Percentiles rank a stretch among this genome's conserved stretches.
These are phyloP conservation scores for Oreonectes daqikongensis DNA, from an alignment of 2,797 vertebrate genomes.

Conservation along the genomic window DNA sequence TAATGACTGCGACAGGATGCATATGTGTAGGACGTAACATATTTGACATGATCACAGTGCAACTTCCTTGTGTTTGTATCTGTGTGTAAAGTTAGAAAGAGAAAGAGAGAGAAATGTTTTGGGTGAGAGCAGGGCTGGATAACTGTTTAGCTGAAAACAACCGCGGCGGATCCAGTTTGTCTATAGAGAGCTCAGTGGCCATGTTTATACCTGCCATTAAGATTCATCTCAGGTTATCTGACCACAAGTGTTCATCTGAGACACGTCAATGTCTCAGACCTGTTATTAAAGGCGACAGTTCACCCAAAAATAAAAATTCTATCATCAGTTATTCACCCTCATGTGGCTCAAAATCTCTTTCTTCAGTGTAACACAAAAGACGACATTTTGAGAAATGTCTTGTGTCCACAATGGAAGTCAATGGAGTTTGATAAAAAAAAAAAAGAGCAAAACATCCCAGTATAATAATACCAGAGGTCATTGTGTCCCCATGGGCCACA, in stretches of 20 bases:
- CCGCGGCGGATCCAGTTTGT: conserved; percentile 36
- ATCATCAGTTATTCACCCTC: too few species aligned
- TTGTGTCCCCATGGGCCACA: conserved; percentile 17
- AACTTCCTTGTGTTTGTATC: conserved; percentile 11
- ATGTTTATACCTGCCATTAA: background rate
- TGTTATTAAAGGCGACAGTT: too few species aligned
- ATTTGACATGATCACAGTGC: conserved; percentile 35
- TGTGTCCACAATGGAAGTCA: too few species aligned
- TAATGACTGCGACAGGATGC: conserved; percentile 58
- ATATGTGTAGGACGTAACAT: conserved; percentile 21
- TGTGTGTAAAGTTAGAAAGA: conserved; percentile 10
- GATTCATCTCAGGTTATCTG: background rate
- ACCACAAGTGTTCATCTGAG: background rate
- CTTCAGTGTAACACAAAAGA: too few species aligned
- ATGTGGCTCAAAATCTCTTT: too few species aligned
- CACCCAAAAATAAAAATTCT: too few species aligned
- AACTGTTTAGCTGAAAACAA: conserved; percentile 45
- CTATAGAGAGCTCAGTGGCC: background rate
- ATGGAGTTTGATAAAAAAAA: too few species aligned
- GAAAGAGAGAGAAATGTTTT: background rate
- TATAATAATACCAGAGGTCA: background rate
- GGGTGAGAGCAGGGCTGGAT: background rate
- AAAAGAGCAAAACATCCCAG: background rate
- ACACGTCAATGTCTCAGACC: background rate
- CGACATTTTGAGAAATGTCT: too few species aligned